A percentile compares a stretch with the other conserved stretches of the same genome.
Evolutionary conservation across 2,888 invertebrate species (phyloP).

Genomic region (Pherbina coryleti): DNA sequence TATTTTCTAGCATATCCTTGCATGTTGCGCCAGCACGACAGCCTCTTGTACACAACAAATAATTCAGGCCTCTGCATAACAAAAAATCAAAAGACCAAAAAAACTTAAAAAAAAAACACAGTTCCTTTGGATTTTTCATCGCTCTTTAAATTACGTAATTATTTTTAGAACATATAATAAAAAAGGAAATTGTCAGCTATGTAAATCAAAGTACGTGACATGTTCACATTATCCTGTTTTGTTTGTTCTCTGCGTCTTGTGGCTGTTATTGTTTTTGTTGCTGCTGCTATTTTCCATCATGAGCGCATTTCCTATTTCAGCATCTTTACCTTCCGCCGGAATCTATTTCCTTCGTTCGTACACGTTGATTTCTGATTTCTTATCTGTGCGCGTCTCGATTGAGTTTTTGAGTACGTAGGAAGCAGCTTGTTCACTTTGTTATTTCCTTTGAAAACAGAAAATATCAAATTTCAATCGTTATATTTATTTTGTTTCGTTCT

Average conservation of each 20-base stretch:
- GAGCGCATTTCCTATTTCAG: background rate
- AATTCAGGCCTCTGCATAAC: no score
- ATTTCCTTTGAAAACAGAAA: background rate
- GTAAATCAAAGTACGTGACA: slow-evolving; percentile 10
- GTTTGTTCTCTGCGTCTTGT: background rate
- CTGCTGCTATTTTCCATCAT: background rate
- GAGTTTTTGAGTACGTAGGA: background rate
- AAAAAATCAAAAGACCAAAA: no score
- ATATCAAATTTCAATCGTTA: slow-evolving; percentile 1
- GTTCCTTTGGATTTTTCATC: no score
- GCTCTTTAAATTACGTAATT: no score
- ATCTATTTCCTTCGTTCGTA: background rate
- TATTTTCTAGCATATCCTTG: no score
- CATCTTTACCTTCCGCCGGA: background rate
- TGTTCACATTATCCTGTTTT: background rate
- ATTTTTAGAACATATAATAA: no score
- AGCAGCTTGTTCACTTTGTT: background rate
- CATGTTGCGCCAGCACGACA: no score
- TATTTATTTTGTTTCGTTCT: background rate
- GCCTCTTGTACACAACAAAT: no score
- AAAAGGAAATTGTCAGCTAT: no score
- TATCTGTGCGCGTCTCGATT: background rate
- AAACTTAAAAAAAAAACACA: no score
- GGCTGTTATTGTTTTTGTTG: background rate
- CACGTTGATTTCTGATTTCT: background rate